A percentile compares a stretch with the other conserved stretches of the same genome.
Evolutionary conservation across 2,797 vertebrate species (phyloP).

Genomic region (Platyrinchus mystaceus): DNA sequence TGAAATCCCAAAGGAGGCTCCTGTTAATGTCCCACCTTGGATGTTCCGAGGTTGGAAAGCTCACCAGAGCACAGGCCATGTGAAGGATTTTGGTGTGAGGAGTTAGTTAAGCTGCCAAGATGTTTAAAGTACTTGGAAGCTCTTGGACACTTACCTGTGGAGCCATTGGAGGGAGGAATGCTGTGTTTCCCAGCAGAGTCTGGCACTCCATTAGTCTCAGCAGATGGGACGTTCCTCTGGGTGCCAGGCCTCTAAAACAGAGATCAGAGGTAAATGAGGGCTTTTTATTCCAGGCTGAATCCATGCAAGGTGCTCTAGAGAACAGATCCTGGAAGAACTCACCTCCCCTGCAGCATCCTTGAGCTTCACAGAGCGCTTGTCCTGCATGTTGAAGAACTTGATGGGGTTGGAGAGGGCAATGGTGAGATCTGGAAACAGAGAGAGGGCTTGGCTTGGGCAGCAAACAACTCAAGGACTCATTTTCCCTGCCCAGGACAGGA

Average conservation of each 20-base stretch:
- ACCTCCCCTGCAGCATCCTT: constrained; percentile 67
- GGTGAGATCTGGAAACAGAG: constrained; percentile 87
- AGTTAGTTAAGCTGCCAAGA: not conserved
- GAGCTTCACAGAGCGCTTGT: constrained; percentile 69
- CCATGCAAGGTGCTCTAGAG: not conserved
- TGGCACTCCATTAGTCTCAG: constrained; percentile 54
- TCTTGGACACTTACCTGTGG: constrained; percentile 63
- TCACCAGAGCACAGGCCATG: not conserved
- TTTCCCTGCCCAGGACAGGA: not conserved
- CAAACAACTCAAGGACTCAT: not conserved
- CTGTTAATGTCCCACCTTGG: not conserved
- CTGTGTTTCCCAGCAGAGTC: not conserved
- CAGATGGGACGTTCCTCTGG: not conserved
- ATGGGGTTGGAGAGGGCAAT: constrained; percentile 95
- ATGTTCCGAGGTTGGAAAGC: not conserved
- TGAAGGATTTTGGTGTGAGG: not conserved
- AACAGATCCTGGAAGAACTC: not conserved
- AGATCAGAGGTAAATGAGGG: not conserved
- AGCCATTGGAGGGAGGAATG: constrained; percentile 28
- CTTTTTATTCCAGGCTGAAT: not conserved
- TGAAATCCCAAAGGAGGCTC: constrained; percentile 39
- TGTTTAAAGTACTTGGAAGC: not conserved
- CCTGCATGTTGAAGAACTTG: constrained; percentile 78
- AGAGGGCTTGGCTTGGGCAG: not conserved
- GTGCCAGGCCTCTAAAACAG: constrained; percentile 45